A percentile compares a stretch with the other conserved stretches of the same genome.
Conservation (phyloP, 2,797 vertebrate species). For the Aphelocoma californica region DNA sequence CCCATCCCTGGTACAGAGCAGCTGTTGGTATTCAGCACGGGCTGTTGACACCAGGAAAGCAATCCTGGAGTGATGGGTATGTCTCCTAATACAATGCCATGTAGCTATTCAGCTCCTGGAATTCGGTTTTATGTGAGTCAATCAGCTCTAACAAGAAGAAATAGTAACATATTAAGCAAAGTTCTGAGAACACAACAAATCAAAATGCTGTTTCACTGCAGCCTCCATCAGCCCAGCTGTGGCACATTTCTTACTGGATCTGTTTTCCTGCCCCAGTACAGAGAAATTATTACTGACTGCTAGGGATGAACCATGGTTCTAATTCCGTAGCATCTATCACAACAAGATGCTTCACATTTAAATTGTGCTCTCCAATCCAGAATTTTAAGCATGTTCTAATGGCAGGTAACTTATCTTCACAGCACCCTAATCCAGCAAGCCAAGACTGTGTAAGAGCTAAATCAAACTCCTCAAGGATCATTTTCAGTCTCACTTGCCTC, state of each 20-base stretch:
- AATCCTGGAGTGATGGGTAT: background rate
- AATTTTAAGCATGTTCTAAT: background rate
- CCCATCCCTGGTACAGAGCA: background rate
- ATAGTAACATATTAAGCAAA: conserved; percentile 21
- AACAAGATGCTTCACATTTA: background rate
- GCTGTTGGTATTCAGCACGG: background rate
- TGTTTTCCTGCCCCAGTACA: background rate
- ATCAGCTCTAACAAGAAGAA: conserved; percentile 21
- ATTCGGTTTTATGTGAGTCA: conserved; percentile 15
- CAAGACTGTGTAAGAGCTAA: background rate
- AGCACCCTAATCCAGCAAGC: background rate
- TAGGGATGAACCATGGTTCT: background rate
- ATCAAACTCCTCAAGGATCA: background rate
- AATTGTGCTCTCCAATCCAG: background rate
- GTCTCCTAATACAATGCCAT: background rate
- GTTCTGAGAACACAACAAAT: conserved; percentile 17
- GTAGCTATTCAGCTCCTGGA: conserved; percentile 30
- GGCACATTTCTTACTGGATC: background rate
- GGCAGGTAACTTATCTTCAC: background rate
- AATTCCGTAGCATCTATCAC: background rate
- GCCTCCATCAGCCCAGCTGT: background rate
- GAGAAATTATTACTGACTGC: background rate
- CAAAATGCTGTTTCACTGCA: background rate
- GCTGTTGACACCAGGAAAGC: conserved; percentile 2
- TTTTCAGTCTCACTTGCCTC: background rate